These are phyloP conservation scores for Lumbricus terrestris DNA, from an alignment of 2,888 invertebrate genomes.

Conservation along the genomic window DNA sequence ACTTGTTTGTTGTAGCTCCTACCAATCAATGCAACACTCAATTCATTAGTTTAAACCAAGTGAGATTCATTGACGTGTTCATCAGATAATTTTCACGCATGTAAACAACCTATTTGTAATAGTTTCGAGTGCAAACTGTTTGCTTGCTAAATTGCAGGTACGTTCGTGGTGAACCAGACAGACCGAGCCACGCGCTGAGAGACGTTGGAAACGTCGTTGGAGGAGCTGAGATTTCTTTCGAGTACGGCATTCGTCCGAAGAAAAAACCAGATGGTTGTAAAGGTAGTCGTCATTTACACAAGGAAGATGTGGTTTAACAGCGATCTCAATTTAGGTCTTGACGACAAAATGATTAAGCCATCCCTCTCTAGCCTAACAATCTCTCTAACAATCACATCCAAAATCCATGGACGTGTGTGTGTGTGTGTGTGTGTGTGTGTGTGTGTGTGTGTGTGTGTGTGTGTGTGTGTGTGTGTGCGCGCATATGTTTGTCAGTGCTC, in stretches of 20 bases:
- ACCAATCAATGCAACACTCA: no score
- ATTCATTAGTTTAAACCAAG: no score
- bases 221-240: constrained; percentile 51
- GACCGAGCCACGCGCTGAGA: constrained; percentile 43
- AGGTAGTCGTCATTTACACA: not conserved
- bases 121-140: not conserved
- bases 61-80: no score
- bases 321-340: no score
- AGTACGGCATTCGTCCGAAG: constrained; percentile 46
- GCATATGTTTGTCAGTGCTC: not conserved
- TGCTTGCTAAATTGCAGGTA: constrained; percentile 43
- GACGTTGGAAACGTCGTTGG: constrained; percentile 50
- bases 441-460: not conserved
- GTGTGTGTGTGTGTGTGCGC: no score
- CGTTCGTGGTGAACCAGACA: constrained; percentile 45
- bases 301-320: no score
- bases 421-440: not conserved
- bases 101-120: not conserved
- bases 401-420: no score
- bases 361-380: no score
- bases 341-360: no score
- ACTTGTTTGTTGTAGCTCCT: no score
- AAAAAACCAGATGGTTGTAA: not conserved
- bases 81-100: no score
- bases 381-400: no score